Evolutionary conservation across 2,113 vertebrate genomes (phyloP).

Genomic region (pig (Sus scrofa)): DNA sequence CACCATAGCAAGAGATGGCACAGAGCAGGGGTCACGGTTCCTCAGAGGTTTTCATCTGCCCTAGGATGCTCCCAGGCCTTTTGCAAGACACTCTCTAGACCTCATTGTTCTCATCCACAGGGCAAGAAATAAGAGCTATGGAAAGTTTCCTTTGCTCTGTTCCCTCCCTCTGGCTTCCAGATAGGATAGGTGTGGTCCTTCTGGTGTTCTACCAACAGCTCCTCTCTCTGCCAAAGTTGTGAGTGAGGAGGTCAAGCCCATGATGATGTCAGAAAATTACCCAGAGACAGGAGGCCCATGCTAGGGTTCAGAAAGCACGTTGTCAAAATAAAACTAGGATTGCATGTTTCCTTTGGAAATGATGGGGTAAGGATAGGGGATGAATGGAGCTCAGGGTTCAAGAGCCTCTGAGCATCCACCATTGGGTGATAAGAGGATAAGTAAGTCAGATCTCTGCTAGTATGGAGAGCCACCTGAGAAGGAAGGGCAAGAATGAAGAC

Average conservation of each 20-base stretch:
- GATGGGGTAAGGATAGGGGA: neutral
- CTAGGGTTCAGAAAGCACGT: neutral
- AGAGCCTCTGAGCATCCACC: neutral
- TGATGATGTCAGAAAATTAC: constrained; percentile 1
- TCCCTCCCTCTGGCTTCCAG: neutral
- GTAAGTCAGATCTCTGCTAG: neutral
- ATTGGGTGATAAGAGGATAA: neutral
- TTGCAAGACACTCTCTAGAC: neutral
- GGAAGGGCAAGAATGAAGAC: neutral
- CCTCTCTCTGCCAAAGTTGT: neutral
- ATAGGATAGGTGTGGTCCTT: neutral
- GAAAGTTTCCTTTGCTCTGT: neutral
- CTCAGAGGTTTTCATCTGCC: neutral
- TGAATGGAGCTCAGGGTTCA: neutral
- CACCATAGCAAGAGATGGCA: neutral
- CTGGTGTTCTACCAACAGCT: neutral
- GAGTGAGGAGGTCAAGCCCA: neutral
- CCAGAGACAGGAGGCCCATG: neutral
- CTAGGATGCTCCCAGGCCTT: neutral
- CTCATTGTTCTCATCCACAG: neutral
- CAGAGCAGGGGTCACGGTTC: neutral
- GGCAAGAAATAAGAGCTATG: neutral
- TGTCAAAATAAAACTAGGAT: constrained; percentile 25
- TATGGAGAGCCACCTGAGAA: neutral
- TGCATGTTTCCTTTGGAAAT: neutral